Evolutionary conservation across 2,888 invertebrate genomes (phyloP), one percentile per base, ranked within the genome.

Genomic region (Perdita meconis): DNA sequence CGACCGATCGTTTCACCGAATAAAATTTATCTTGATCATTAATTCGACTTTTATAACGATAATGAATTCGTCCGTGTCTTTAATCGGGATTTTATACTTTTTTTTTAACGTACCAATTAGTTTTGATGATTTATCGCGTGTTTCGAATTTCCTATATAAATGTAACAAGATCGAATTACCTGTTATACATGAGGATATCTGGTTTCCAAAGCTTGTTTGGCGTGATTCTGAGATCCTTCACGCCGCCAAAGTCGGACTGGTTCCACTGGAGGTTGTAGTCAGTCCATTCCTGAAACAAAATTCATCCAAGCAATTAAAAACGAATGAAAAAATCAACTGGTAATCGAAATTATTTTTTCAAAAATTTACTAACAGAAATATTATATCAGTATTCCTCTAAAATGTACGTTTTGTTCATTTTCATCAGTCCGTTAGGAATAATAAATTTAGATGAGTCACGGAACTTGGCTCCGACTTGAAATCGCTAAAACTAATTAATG

Each of bases 151-250:
- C 56, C 50, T 69, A 67, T 53, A 66, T 47, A 78, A 80, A 68
- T 77, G 72, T 66, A 77, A 73, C 75, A 53, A 84, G 86, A 83
- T 82, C 76, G 83, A 71, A 89, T 95, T 94, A 98, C 98, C 99
- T 99, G 96, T 99, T 99, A 94, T 99, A 99, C 97, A 99, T 98
- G 85, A 99, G 96, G 89, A 99, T 97, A 94, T 99, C 99, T 82
- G 99, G 99, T 93, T 97, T 98, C 99, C 99, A 99, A 82, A 99
- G 95, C 92, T 97, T 97, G 93, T 97, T 97, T 63, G 98, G 97
- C 82, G 98, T 98, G 92, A 99, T 97, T 90, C 98, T 95, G 78
- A 99, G 95, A 92, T 97, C 98, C 93, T 97, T 97, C 68, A 99
- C 97, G 67, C 97, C 97, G 44, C 98, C 98, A 92, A 97, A 99